These are phyloP conservation scores for Melanotus villosus DNA, from an alignment of 2,888 invertebrate species.

Conservation along the genomic window DNA sequence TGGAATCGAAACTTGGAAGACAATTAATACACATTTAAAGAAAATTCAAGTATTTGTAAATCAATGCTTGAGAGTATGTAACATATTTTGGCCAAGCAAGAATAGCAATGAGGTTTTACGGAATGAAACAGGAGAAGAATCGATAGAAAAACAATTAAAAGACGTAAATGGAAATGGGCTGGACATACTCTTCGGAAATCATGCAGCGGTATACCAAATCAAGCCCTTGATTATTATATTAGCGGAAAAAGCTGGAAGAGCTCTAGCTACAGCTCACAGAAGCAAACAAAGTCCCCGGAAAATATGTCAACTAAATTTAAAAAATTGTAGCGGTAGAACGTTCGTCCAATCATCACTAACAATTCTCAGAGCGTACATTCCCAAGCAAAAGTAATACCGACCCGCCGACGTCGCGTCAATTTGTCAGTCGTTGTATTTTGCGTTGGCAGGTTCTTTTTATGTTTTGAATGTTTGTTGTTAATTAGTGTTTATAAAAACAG, in stretches of 20 bases:
- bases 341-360: too few relatives aligned
- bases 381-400: too few relatives aligned
- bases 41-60: slow-evolving; percentile 2
- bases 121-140: background rate
- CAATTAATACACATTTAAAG: background rate
- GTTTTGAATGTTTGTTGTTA: too few relatives aligned
- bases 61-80: background rate
- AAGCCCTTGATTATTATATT: background rate
- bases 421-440: too few relatives aligned
- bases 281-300: too few relatives aligned
- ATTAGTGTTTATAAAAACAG: too few relatives aligned
- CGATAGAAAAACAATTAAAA: background rate
- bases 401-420: too few relatives aligned
- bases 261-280: too few relatives aligned
- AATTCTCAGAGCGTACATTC: too few relatives aligned
- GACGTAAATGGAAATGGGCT: background rate
- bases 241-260: background rate
- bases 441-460: too few relatives aligned
- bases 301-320: too few relatives aligned
- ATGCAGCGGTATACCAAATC: background rate
- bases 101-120: background rate
- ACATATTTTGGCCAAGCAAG: background rate
- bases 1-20: background rate
- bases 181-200: background rate
- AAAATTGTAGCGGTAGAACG: too few relatives aligned